Evolutionary conservation across 1,140 invertebrate genomes (phyloP).

Genomic region (Phymorhynchus buccinoides): DNA sequence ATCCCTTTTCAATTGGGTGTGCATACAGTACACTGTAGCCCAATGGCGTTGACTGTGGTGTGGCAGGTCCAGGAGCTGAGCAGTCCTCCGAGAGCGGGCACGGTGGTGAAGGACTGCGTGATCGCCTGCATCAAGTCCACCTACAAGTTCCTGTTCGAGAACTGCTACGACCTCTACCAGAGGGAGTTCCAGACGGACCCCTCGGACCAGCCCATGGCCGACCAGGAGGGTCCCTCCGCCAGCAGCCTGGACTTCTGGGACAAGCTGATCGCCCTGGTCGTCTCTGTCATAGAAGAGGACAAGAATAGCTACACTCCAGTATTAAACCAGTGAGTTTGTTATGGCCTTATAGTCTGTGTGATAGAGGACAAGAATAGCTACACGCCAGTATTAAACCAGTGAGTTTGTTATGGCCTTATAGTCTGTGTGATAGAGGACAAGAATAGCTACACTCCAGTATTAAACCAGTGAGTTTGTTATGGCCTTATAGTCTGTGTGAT

Average conservation of each 20-base stretch:
- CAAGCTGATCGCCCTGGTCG: slow-evolving; percentile 96
- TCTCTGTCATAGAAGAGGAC: slow-evolving; percentile 99
- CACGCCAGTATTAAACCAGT: no score
- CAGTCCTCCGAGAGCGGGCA: slow-evolving; percentile 96
- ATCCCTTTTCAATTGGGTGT: no score
- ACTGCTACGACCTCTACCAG: slow-evolving; percentile 95
- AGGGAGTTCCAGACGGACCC: slow-evolving; percentile 87
- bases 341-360: no score
- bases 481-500: no score
- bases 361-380: no score
- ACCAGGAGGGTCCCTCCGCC: slow-evolving; percentile 65
- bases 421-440: no score
- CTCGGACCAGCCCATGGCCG: slow-evolving; percentile 57
- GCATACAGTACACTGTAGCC: no score
- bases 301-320: slow-evolving; percentile 98
- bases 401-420: no score
- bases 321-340: slow-evolving; percentile 89
- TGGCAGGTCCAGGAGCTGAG: slow-evolving; percentile 95
- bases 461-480: no score
- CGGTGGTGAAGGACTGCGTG: slow-evolving; percentile 99
- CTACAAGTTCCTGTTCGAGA: slow-evolving; percentile 98
- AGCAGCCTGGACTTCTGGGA: slow-evolving; percentile 97
- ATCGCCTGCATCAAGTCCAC: slow-evolving; percentile 97
- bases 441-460: no score
- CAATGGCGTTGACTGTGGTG: no score